Percentiles rank a stretch among this genome's conserved stretches.
Conservation (phyloP, 1,140 invertebrate genomes). For the Calosoma granatense region DNA sequence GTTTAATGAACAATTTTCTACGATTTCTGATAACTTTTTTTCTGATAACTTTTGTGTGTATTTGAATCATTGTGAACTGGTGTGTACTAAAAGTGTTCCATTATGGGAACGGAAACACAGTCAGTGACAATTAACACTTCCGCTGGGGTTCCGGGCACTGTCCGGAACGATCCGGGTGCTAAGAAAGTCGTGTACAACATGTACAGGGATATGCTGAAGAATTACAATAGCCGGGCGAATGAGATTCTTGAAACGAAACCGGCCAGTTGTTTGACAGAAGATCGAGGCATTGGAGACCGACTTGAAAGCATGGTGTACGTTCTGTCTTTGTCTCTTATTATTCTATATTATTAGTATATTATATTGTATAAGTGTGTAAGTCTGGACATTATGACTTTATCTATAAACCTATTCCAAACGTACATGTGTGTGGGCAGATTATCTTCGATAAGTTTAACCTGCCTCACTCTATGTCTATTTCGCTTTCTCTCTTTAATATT, state of each 20-base stretch:
- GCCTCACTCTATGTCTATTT: no score
- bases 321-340: neutral
- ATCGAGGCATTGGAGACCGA: neutral
- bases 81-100: neutral
- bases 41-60: neutral
- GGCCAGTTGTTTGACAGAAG: neutral
- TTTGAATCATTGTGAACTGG: neutral
- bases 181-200: slow-evolving; percentile 1
- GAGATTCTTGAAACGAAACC: neutral
- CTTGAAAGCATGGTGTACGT: neutral
- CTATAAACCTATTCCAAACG: no score
- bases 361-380: no score
- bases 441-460: no score
- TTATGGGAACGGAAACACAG: neutral
- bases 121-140: neutral
- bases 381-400: no score
- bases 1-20: neutral
- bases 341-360: no score
- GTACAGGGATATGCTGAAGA: neutral
- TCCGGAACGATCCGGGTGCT: neutral
- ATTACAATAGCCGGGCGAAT: neutral
- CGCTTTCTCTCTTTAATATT: no score
- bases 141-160: neutral
- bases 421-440: no score
- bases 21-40: neutral